Evolutionary conservation across 1,140 invertebrate species (phyloP).

Genomic region (Hycleus phaleratus): DNA sequence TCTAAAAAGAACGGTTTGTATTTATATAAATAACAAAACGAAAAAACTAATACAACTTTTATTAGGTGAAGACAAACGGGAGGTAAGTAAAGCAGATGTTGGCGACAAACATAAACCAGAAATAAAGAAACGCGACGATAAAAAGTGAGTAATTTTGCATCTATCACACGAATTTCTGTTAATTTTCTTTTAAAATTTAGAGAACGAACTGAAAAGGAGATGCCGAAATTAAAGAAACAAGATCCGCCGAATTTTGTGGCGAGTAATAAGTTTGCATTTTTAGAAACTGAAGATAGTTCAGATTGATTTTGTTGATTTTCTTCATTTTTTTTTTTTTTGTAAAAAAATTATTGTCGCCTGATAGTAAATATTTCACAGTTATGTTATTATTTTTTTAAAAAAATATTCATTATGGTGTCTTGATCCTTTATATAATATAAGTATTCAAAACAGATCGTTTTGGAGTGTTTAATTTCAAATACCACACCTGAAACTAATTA

Average conservation of each 20-base stretch:
- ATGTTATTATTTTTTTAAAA: slow-evolving; percentile 13
- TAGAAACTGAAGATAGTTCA: slow-evolving; percentile 36
- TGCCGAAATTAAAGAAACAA: slow-evolving; percentile 37
- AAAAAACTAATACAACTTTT: neutral
- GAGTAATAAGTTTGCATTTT: slow-evolving; percentile 36
- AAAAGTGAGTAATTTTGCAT: slow-evolving; percentile 21
- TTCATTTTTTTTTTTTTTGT: slow-evolving; percentile 1
- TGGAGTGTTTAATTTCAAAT: no score
- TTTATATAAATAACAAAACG: neutral
- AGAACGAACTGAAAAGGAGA: slow-evolving; percentile 31
- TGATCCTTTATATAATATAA: neutral
- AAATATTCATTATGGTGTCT: neutral
- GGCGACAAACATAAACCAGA: slow-evolving; percentile 8
- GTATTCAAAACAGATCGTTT: neutral
- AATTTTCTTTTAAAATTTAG: slow-evolving; percentile 20
- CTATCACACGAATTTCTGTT: neutral
- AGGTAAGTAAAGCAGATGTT: neutral
- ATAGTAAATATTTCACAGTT: slow-evolving; percentile 10
- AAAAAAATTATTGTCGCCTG: neutral
- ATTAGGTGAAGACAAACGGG: slow-evolving; percentile 7
- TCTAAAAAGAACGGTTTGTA: slow-evolving; percentile 1
- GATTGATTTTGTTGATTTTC: slow-evolving; percentile 9
- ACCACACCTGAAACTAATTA: no score
- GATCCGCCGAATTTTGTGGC: slow-evolving; percentile 35
- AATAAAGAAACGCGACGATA: slow-evolving; percentile 21